Evolutionary conservation across 1,140 invertebrate species (phyloP).

Genomic region (Pentalonia nigronervosa): DNA sequence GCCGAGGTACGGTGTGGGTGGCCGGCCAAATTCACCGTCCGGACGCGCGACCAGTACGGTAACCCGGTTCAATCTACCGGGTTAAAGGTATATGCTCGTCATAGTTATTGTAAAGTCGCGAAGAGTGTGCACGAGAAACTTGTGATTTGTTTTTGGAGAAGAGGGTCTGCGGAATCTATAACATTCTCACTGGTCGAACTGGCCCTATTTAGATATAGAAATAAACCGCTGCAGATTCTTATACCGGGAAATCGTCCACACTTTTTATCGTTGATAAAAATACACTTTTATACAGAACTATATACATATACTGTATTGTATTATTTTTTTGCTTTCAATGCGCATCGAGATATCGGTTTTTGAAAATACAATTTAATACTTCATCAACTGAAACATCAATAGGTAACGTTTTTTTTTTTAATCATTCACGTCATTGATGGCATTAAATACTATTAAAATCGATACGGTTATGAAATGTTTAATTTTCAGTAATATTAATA

Average conservation of each 20-base stretch:
- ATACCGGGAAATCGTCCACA: not conserved
- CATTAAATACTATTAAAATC: not conserved
- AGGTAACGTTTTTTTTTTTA: not conserved
- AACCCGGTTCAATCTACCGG: constrained; percentile 1
- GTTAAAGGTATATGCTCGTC: not conserved
- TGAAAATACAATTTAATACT: too few relatives aligned
- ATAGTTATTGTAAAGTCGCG: not conserved
- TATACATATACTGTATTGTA: not conserved
- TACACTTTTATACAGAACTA: not conserved
- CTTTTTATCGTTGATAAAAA: not conserved
- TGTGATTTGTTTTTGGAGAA: too few relatives aligned
- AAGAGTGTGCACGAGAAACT: not conserved
- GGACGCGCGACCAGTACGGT: constrained; percentile 39
- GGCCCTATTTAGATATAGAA: not conserved
- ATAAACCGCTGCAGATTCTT: not conserved
- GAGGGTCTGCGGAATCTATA: not conserved
- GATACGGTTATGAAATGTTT: not conserved
- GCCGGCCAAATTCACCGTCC: constrained; percentile 35
- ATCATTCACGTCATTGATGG: not conserved
- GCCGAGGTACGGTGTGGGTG: constrained; percentile 46
- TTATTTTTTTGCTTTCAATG: not conserved
- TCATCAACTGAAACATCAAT: not conserved
- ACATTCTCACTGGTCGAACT: not conserved
- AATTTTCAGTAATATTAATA: not conserved
- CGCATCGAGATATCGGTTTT: too few relatives aligned